Conservation (phyloP, 2,888 invertebrate species). For the Orchesellides sinensis region DNA sequence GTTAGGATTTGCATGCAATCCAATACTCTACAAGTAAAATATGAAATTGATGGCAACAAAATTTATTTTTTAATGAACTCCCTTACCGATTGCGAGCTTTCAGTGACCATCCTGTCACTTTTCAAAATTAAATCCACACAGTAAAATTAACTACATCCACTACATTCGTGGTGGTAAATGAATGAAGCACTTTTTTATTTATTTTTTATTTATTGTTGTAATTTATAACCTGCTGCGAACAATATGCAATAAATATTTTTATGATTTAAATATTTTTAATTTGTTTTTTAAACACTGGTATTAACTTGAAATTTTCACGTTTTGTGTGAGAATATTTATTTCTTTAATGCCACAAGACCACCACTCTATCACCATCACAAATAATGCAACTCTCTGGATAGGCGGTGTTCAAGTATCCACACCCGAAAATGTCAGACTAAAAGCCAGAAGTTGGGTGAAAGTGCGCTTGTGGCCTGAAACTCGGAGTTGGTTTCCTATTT, state of each 20-base stretch:
- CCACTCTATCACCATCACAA: slow-evolving; percentile 40
- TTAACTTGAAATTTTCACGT: not conserved
- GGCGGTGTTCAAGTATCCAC: slow-evolving; percentile 71
- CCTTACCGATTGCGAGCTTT: slow-evolving; percentile 75
- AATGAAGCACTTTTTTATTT: slow-evolving; percentile 16
- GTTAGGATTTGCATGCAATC: slow-evolving; percentile 10
- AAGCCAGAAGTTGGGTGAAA: slow-evolving; percentile 65
- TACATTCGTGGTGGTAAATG: slow-evolving; percentile 40
- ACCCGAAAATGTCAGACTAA: slow-evolving; percentile 75
- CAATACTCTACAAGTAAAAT: too few relatives aligned
- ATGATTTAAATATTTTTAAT: not conserved
- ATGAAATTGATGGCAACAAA: not conserved
- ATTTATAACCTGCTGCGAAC: slow-evolving; percentile 16
- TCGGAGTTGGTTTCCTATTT: slow-evolving; percentile 35
- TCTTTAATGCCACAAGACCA: slow-evolving; percentile 20
- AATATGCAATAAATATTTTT: not conserved
- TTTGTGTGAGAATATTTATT: not conserved
- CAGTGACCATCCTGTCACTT: slow-evolving; percentile 73
- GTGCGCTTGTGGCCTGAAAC: slow-evolving; percentile 64
- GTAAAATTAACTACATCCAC: slow-evolving; percentile 49
- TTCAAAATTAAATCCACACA: slow-evolving; percentile 40
- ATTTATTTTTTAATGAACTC: not conserved
- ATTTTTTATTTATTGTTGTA: not conserved
- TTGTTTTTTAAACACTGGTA: not conserved
- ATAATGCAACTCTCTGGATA: slow-evolving; percentile 49